Conservation (phyloP, 2,888 invertebrate genomes). For the Oxyscelio sp. region DNA sequence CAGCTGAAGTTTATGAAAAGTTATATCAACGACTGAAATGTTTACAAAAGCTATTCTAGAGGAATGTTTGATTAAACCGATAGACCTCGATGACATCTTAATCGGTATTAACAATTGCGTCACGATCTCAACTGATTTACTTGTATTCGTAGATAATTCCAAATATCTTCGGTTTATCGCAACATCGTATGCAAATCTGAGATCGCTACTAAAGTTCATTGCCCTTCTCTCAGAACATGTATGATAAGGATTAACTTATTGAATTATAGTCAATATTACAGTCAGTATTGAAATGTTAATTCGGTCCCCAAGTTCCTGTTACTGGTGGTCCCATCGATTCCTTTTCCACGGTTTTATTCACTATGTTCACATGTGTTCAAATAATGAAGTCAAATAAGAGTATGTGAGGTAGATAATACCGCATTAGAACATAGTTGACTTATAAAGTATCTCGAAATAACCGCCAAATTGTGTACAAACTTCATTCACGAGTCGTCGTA, state of each 20-base stretch:
- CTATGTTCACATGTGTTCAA: constrained; percentile 49
- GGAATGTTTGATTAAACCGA: background rate
- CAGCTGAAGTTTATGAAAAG: background rate
- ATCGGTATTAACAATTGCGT: background rate
- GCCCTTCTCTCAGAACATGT: background rate
- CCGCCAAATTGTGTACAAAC: constrained; percentile 39
- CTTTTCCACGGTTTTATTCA: constrained; percentile 10
- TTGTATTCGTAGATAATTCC: background rate
- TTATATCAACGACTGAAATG: background rate
- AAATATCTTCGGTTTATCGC: background rate
- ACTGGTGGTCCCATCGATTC: constrained; percentile 25
- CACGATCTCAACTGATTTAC: background rate
- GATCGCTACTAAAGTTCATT: background rate
- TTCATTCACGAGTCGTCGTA: constrained; percentile 51
- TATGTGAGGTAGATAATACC: constrained; percentile 13
- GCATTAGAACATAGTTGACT: background rate
- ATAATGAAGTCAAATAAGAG: constrained; percentile 35
- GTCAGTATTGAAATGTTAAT: constrained; percentile 41
- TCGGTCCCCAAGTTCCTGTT: no score
- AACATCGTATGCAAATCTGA: background rate
- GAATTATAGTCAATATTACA: constrained; percentile 10
- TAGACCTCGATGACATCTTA: constrained; percentile 9
- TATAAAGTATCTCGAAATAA: constrained; percentile 29
- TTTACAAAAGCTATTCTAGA: constrained; percentile 3
- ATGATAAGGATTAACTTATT: constrained; percentile 9